Evolutionary conservation across 2,888 invertebrate genomes (phyloP), one percentile per base, ranked within the genome.

Genomic region (Catonia carolina): DNA sequence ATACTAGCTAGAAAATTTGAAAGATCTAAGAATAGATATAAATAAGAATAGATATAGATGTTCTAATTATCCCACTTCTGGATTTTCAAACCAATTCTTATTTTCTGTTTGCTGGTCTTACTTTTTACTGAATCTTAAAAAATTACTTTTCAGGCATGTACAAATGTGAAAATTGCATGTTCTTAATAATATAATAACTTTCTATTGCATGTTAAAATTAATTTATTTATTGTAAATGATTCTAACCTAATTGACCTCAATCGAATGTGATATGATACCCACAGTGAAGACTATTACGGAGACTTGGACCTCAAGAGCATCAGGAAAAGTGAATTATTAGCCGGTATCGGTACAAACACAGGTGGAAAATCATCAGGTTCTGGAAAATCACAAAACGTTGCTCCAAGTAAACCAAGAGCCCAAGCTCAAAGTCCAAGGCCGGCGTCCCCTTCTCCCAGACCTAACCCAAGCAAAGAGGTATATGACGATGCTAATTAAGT

Each of bases 261-360:
- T 23, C 45, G 12, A 23, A 45, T 22, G 14, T 23, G 17, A 23
- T 22, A 14, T 20, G 2, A 31, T 23, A 2, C 27, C 33, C 83
- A 80, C 88, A 92, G 93, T 81, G 92, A 93, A 83, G 92, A 93
- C 85, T 93, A 93, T 84, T 93, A 93, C 73, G 93, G 93, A 67
- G 92, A 92, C 76, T 78, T 92, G 84, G 93, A 93, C 77, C 80
- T 93, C 81, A 93, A 93, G 85, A 83, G 85, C 78, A 89, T 92
- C 83, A 85, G 90, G 78, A 93, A 93, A 83, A 89, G 89, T 77
- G 92, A 93, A 77, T 83, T 91, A 68, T 82, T 89, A 72, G 82
- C 89, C 69, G 91, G 91, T 68, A 79, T 88, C 69, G 80, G 82
- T 69, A 77, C 77, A 71, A 79, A 82, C 67, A 77, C 56, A 58